Percentiles rank a stretch among this genome's conserved stretches.
Evolutionary conservation across 2,797 vertebrate genomes (phyloP).

Genomic region (Microhierax caerulescens): DNA sequence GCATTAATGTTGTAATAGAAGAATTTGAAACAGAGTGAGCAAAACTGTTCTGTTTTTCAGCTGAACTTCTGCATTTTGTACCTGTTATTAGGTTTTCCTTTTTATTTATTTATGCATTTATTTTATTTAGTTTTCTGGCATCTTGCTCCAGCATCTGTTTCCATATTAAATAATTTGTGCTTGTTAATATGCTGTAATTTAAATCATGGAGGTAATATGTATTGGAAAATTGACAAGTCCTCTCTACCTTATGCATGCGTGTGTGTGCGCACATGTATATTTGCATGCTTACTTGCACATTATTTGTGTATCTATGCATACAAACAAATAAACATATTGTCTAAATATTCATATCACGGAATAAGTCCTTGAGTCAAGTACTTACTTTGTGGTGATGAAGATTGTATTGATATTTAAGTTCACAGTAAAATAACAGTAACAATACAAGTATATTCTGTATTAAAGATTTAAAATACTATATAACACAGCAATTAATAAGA

Average conservation of each 20-base stretch:
- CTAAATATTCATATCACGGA: background rate
- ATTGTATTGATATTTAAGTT: background rate
- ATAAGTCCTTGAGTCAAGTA: background rate
- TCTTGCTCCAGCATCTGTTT: background rate
- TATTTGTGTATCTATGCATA: background rate
- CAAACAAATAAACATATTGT: background rate
- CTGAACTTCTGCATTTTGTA: background rate
- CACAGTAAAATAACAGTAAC: background rate
- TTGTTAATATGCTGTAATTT: background rate
- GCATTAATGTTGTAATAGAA: background rate
- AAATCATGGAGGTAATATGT: background rate
- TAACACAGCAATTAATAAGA: background rate
- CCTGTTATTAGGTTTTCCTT: background rate
- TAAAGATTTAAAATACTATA: background rate
- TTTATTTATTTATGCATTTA: background rate
- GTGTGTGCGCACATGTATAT: rapidly evolving
- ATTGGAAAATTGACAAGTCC: background rate
- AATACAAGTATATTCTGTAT: background rate
- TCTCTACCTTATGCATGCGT: background rate
- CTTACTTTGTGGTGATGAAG: background rate
- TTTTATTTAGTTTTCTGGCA: background rate
- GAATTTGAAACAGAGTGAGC: background rate
- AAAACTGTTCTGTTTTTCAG: background rate
- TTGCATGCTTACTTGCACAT: background rate
- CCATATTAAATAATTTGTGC: background rate